Base-by-base conservation (phyloP, 2,888 invertebrate species). In the Sphaeridia pumilis region DNA sequence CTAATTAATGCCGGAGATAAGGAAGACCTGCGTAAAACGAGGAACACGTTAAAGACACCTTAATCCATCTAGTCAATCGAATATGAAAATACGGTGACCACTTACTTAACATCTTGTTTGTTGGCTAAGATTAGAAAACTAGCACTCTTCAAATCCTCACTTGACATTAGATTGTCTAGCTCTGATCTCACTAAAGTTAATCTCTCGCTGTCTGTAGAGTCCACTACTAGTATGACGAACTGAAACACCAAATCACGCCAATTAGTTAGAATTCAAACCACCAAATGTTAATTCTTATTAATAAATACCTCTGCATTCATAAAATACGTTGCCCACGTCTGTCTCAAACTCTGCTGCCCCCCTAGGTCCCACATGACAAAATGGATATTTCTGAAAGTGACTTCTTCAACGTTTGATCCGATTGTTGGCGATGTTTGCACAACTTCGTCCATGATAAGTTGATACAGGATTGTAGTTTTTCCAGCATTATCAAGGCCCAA, bases 71-170 rank as follows among this genome's bases (percentile, higher is more conserved):
- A n/a, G n/a, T n/a, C n/a, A n/a, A n/a, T n/a, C n/a, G n/a, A n/a
- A n/a, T n/a, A n/a, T n/a, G n/a, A n/a, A n/a, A n/a, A n/a, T 31
- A 31, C 14, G 7, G 10, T 31, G 10, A 31, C 14, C 7, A 31
- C 31, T 36, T 53, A 48, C 93, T 70, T 90, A 57, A 93, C 81
- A 70, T 95, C 95, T 78, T 92, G 92, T 74, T 97, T 97, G 72
- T 97, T 97, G 46, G 97, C 97, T 72, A 87, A 94, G 54, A 97
- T 87, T 58, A 98, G 78, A 54, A 97, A 81, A 66, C 92, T 88
- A 27, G 95, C 89, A 72, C 87, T 87, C 61, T 54, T 68, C 49
- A 77, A 67, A 65, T 77, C 76, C 72, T 78, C 77, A 66, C 75
- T 73, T 20, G 72, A 71, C 49, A 78, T 65, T 72, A 78, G 75